Conservation (phyloP, 1,140 invertebrate genomes). For the Calycopis cecrops region DNA sequence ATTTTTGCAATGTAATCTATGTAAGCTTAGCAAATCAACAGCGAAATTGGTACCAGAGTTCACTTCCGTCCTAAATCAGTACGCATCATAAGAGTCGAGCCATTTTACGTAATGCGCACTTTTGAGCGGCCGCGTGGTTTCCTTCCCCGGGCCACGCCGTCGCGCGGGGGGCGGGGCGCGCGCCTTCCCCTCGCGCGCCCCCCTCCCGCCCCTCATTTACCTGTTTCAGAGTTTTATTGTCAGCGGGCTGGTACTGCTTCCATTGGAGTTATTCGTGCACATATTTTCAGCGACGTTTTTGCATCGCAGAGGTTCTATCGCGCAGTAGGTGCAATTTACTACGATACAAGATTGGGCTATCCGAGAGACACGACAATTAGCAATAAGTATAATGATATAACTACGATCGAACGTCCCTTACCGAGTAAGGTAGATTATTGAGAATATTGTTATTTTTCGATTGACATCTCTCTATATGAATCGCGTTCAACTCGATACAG, state of each 20-base stretch:
- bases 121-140: slow-evolving; percentile 49
- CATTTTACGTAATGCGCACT: slow-evolving; percentile 73
- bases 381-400: slow-evolving; percentile 71
- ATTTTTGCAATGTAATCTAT: slow-evolving; percentile 67
- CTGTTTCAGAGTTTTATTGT: slow-evolving; percentile 24
- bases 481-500: slow-evolving; percentile 33
- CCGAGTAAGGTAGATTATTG: slow-evolving; percentile 72
- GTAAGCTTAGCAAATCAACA: slow-evolving; percentile 70
- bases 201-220: slow-evolving; percentile 15
- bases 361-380: slow-evolving; percentile 61
- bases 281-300: slow-evolving; percentile 34
- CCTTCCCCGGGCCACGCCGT: slow-evolving; percentile 30
- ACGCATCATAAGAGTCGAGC: slow-evolving; percentile 72
- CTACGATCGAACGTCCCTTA: slow-evolving; percentile 74
- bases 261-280: slow-evolving; percentile 50
- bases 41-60: slow-evolving; percentile 72
- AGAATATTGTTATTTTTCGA: slow-evolving; percentile 67
- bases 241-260: slow-evolving; percentile 63
- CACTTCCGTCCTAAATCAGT: slow-evolving; percentile 74
- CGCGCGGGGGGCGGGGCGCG: slow-evolving; percentile 27
- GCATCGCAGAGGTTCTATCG: slow-evolving; percentile 42
- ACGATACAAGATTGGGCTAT: slow-evolving; percentile 49
- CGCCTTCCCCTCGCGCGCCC: slow-evolving; percentile 32
- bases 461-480: slow-evolving; percentile 58
- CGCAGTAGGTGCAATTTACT: slow-evolving; percentile 38